phyloP scores from a whole-genome alignment of 2,797 vertebrate species.

The Acanthurus tractus region DNA sequence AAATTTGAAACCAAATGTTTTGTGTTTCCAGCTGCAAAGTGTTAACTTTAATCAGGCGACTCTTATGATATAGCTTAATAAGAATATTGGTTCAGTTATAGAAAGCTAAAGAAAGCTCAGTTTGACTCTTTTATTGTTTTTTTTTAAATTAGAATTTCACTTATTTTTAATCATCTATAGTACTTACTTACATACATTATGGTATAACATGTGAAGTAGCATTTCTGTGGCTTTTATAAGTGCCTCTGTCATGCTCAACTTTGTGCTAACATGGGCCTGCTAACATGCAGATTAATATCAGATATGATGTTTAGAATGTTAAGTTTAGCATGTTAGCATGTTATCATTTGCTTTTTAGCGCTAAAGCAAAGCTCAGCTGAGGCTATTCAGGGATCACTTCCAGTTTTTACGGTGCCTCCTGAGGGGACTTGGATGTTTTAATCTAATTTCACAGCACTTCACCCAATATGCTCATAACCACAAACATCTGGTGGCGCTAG shows the following conservation, averaged over 20 bases:
- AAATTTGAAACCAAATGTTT: not conserved
- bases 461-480: not conserved
- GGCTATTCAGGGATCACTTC: not conserved
- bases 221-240: no score
- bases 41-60: not conserved
- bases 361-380: not conserved
- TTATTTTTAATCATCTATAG: no score
- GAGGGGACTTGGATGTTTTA: not conserved
- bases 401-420: not conserved
- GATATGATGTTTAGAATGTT: not conserved
- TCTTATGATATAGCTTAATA: not conserved
- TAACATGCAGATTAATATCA: not conserved
- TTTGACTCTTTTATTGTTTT: not conserved
- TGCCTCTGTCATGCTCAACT: not conserved
- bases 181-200: no score
- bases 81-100: not conserved
- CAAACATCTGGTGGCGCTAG: no score
- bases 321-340: not conserved
- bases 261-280: not conserved
- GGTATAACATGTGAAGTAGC: no score
- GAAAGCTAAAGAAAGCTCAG: no score
- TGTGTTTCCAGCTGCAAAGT: not conserved
- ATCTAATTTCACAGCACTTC: not conserved
- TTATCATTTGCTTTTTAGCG: not conserved
- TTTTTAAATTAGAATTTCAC: not conserved